These are phyloP conservation scores for Chiloscyllium punctatum DNA, from an alignment of 2,797 vertebrate species.

Conservation along the genomic window DNA sequence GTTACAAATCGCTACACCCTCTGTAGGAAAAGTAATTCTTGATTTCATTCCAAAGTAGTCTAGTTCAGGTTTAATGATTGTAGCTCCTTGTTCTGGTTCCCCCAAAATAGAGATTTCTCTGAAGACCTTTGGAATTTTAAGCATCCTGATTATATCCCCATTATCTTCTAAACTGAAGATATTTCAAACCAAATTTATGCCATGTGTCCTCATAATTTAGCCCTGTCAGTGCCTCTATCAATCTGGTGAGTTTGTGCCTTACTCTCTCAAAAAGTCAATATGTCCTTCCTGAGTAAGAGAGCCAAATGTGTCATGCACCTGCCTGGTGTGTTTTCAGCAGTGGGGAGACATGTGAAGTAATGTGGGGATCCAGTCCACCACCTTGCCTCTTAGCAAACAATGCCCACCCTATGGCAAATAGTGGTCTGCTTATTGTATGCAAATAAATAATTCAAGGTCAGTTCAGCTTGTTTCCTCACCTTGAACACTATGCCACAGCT, in stretches of 20 bases:
- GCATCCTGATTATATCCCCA: neutral
- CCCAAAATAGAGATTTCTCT: neutral
- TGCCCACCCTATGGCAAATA: no score
- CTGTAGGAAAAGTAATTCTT: neutral
- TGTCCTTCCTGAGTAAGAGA: neutral
- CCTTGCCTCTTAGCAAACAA: no score
- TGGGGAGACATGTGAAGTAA: no score
- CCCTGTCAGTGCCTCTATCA: neutral
- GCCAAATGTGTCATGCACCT: no score
- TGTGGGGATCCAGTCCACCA: no score
- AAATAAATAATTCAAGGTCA: no score
- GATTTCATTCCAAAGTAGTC: neutral
- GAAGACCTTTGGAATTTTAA: neutral
- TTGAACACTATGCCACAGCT: neutral
- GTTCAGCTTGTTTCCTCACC: neutral
- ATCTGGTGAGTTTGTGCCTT: neutral
- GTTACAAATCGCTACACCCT: neutral
- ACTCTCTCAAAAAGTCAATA: neutral
- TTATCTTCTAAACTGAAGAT: neutral
- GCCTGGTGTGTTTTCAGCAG: no score
- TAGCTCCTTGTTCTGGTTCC: neutral
- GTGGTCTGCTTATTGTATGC: no score
- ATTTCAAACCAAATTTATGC: neutral
- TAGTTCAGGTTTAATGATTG: neutral
- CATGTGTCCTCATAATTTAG: neutral